These are phyloP conservation scores for Trichogramma pretiosum DNA, from an alignment of 1,140 invertebrate genomes.

Conservation along the genomic window DNA sequence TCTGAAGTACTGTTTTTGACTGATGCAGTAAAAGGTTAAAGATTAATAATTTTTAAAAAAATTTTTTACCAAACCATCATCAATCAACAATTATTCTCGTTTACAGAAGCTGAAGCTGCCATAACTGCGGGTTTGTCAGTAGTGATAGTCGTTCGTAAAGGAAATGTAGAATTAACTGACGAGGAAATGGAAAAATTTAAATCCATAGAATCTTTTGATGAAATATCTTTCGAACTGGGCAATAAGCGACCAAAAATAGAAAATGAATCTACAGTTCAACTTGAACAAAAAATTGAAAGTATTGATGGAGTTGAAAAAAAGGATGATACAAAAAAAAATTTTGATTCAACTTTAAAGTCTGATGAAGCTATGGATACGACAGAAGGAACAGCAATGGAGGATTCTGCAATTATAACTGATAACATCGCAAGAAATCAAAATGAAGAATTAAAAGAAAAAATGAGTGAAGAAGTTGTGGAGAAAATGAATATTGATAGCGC, in stretches of 20 bases:
- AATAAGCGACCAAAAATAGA: constrained; percentile 40
- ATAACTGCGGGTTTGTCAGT: constrained; percentile 59
- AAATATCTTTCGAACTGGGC: constrained; percentile 36
- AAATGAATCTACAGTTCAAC: background rate
- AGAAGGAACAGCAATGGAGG: constrained; percentile 27
- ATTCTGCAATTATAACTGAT: constrained; percentile 17
- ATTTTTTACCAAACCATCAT: background rate
- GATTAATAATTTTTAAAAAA: background rate
- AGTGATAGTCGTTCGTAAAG: constrained; percentile 64
- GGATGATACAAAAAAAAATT: too few relatives aligned
- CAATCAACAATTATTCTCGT: constrained; percentile 6
- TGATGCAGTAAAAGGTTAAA: constrained; percentile 65
- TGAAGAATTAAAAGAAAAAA: constrained; percentile 10
- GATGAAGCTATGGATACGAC: constrained; percentile 34
- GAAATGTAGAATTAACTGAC: constrained; percentile 59
- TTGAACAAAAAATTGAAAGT: background rate
- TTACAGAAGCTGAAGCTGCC: constrained; percentile 73
- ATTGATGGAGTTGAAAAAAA: constrained; percentile 23
- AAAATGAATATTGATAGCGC: background rate
- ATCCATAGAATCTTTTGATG: constrained; percentile 51
- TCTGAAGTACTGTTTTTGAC: constrained; percentile 76
- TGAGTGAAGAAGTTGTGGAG: constrained; percentile 2
- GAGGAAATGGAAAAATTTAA: constrained; percentile 52
- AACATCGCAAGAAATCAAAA: constrained; percentile 1
- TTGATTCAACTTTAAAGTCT: constrained; percentile 6